Evolutionary conservation across 2,113 vertebrate genomes (phyloP), one percentile per base, ranked within the genome.

Genomic region (Marmota monax): DNA sequence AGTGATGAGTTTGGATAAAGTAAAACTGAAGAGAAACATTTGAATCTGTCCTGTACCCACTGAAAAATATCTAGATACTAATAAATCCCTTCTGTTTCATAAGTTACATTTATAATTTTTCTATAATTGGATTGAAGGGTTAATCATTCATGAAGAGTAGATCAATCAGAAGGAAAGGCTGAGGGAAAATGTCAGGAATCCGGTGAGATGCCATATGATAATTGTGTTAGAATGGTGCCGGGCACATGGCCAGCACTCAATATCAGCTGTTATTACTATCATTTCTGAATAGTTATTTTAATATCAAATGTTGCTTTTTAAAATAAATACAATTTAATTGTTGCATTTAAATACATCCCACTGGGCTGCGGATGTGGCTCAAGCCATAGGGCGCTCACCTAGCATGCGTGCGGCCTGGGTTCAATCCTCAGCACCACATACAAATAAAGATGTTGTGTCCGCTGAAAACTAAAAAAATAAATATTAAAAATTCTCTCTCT

Each of bases 111-210:
- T 67, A 58, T 70, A 27, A 45, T 83, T 83, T 86, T 51, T n/a
- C 51, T 90, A 45, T 74, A 70, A 39, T 51, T 87, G 84, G 56
- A 96, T 18, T 90, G 58, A 79, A 84, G 56, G 65, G 37, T 51
- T 37, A 79, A 70, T 79, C 51, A 53, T 79, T 85, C 70, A 74
- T 70, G 61, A 90, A 90, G 45, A 84, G 25, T 39, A 73, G 22
- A 72, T 95, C 3, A 7, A 27, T 88, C 20, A 23, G 48, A 67
- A 93, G 67, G 63, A 84, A 94, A 80, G 25, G 12, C 4, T 63
- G n/a, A 27, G 27, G 34, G 34, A 91, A 85, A 90, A 67, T 23
- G 17, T 23, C 83, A 53, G 37, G n/a, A 37, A 83, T 48, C 4
- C 65, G 79, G 39, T 48, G 65, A 93, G 72, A 76, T 34, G 27